phyloP scores from a whole-genome alignment of 2,797 vertebrate genomes.

The Potorous gilbertii region DNA sequence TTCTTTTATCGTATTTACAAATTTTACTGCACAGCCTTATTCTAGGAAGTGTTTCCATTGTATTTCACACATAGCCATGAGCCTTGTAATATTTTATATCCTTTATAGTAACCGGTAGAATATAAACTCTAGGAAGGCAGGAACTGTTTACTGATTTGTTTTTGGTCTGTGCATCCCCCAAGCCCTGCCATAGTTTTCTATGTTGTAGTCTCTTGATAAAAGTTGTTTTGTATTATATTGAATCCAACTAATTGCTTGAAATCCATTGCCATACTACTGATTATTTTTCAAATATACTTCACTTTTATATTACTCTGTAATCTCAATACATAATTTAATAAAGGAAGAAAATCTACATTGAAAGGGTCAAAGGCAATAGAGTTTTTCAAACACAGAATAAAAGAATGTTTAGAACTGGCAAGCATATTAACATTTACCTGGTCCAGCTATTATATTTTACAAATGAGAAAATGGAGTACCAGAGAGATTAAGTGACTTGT shows the following conservation, averaged over 20 bases:
- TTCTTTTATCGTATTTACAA: constrained; percentile 56
- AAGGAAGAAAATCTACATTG: neutral
- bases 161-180: neutral
- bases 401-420: neutral
- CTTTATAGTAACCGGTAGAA: constrained; percentile 19
- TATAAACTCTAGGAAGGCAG: no score
- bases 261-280: neutral
- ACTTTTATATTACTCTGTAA: neutral
- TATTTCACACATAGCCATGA: constrained; percentile 39
- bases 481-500: neutral
- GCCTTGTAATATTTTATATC: constrained; percentile 38
- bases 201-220: neutral
- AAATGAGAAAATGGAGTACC: neutral
- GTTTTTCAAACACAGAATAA: neutral
- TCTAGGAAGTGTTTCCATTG: constrained; percentile 53
- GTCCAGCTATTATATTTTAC: neutral
- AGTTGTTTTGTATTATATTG: neutral
- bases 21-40: constrained; percentile 58
- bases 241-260: neutral
- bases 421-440: neutral
- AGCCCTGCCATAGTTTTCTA: neutral
- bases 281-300: neutral
- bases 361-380: neutral
- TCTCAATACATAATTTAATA: neutral
- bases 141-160: neutral